Base-by-base conservation (phyloP, 2,113 vertebrate genomes). In the Procavia capensis region DNA sequence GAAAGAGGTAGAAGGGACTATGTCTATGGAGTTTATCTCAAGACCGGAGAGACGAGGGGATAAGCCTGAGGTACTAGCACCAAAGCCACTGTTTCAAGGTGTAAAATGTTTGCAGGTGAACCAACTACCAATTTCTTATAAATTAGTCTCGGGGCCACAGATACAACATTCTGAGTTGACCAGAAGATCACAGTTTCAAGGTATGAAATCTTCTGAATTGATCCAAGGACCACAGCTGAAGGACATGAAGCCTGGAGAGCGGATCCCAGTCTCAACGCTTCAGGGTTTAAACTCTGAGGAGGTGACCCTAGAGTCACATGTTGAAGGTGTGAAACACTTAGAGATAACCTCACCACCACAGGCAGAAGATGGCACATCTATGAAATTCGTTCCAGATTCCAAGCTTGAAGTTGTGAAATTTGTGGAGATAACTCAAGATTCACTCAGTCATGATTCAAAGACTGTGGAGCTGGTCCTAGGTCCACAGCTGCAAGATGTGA, bases 371-470 rank as follows among this genome's bases (percentile, higher is more conserved):
- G 10, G 63, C 24, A 83, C 41, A 91, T 91, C 66, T 95, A 39
- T 88, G 85, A 80, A 80, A 27, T 25, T 72, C 50, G 85, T 82
- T 63, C 70, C 74, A 78, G 16, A 72, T 88, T 79, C 87, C 88
- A 70, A 17, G 79, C 91, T 39, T 94, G 63, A 87, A 78, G 81
- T 64, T 85, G 36, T 89, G 13, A 90, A 91, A 93, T 89, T 70
- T 70, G 10, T 80, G 31, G 41, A 50, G 5, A 72, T 87, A 34
- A 45, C 57, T 10, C 17, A 31, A 70, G 45, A 24, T 78, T 85
- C 10, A 72, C 83, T 4, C 20, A 59, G 20, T 59, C 57, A 24
- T 22, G 57, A 59, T 59, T 59, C 24, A 59, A 59, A 59, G 24
- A 59, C 66, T 68, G 66, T 68, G 14, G 66, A 90, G 22, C 11